Evolutionary conservation across 2,113 vertebrate genomes (phyloP).

Genomic region (Gnathonemus longibarbis): DNA sequence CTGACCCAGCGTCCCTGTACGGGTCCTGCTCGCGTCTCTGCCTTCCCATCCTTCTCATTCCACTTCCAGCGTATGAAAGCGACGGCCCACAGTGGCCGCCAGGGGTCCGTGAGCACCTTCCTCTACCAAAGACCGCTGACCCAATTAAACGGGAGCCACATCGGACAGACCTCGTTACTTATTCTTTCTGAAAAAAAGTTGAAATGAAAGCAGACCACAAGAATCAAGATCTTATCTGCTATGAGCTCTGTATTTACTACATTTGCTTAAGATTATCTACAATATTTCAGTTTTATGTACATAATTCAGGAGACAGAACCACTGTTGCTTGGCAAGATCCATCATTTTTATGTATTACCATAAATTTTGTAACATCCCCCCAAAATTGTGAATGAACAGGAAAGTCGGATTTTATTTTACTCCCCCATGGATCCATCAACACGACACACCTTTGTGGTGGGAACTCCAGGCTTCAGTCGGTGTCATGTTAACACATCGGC

Average conservation of each 20-base stretch:
- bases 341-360: neutral
- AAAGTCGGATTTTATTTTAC: neutral
- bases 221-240: neutral
- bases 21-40: neutral
- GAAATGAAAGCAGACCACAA: slow-evolving; percentile 5
- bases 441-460: slow-evolving; percentile 19
- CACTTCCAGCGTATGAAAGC: slow-evolving; percentile 22
- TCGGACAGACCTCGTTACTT: slow-evolving; percentile 23
- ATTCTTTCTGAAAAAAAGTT: slow-evolving; percentile 11
- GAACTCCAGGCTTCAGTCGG: neutral
- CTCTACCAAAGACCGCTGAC: slow-evolving; percentile 22
- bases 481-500: neutral
- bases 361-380: slow-evolving; percentile 2
- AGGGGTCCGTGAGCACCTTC: slow-evolving; percentile 19
- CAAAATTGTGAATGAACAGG: slow-evolving; percentile 11
- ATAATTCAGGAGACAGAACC: neutral
- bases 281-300: neutral
- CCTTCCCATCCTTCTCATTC: slow-evolving; percentile 2
- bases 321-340: neutral
- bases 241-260: neutral
- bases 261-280: neutral
- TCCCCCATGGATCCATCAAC: slow-evolving; percentile 6
- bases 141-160: slow-evolving; percentile 22
- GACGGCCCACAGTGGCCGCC: neutral
- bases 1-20: neutral